Conservation (phyloP, 2,888 invertebrate genomes). For the Enchytraeus crypticus region DNA sequence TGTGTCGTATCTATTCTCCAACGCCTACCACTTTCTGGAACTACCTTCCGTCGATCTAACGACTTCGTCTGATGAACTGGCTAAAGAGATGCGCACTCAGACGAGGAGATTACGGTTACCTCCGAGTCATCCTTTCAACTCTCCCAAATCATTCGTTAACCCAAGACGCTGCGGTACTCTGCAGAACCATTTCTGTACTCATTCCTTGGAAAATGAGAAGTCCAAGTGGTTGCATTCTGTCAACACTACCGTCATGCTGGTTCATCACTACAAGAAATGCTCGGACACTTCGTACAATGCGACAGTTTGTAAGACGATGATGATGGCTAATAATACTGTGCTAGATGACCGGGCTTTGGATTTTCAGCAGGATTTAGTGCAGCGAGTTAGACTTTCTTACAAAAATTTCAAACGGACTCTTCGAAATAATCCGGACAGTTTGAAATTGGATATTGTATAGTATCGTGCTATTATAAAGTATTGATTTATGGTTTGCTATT, state of each 20-base stretch:
- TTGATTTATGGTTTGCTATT: too few species aligned
- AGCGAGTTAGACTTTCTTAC: not conserved
- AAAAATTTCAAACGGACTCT: not conserved
- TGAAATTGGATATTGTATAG: too few species aligned
- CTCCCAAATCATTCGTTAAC: slow-evolving; percentile 17
- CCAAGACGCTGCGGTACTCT: slow-evolving; percentile 14
- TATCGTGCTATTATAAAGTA: too few species aligned
- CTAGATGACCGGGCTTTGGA: not conserved
- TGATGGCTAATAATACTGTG: not conserved
- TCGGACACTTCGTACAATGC: not conserved
- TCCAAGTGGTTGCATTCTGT: slow-evolving; percentile 1
- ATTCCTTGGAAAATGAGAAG: slow-evolving; percentile 3
- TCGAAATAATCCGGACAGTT: too few species aligned
- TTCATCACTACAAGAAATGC: slow-evolving; percentile 22
- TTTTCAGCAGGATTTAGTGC: not conserved
- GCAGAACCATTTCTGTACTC: slow-evolving; percentile 18
- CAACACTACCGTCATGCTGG: slow-evolving; percentile 7
- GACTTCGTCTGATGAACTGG: not conserved
- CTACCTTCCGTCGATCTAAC: slow-evolving; percentile 1
- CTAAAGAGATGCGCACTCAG: slow-evolving; percentile 1
- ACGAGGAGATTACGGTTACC: not conserved
- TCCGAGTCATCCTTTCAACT: slow-evolving; percentile 10
- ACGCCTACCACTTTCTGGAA: slow-evolving; percentile 18
- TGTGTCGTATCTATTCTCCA: slow-evolving; percentile 16
- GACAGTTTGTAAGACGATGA: not conserved